Evolutionary conservation across 1,140 invertebrate species (phyloP).

Genomic region (Anthonomus grandis): DNA sequence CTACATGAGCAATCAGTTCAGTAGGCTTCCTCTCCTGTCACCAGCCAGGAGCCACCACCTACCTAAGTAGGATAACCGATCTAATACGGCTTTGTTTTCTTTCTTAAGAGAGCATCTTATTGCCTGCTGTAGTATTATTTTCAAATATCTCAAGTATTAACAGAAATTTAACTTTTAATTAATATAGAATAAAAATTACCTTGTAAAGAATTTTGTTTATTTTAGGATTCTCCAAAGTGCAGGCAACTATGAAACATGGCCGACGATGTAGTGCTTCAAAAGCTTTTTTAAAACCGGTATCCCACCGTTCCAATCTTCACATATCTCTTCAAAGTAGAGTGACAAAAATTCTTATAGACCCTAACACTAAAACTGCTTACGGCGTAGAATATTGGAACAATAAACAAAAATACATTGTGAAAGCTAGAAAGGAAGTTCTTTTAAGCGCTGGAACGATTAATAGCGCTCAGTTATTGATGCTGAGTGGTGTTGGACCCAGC

Average conservation of each 20-base stretch:
- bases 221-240: slow-evolving; percentile 47
- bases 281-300: slow-evolving; percentile 63
- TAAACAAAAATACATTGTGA: slow-evolving; percentile 63
- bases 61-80: too few relatives aligned
- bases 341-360: slow-evolving; percentile 65
- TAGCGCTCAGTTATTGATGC: slow-evolving; percentile 87
- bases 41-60: too few relatives aligned
- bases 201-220: not conserved
- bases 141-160: not conserved
- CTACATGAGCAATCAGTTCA: too few relatives aligned
- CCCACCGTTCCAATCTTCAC: slow-evolving; percentile 64
- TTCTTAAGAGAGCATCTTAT: too few relatives aligned
- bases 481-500: slow-evolving; percentile 84
- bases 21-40: too few relatives aligned
- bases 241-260: slow-evolving; percentile 67
- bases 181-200: too few relatives aligned
- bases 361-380: slow-evolving; percentile 55
- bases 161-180: too few relatives aligned
- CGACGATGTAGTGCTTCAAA: slow-evolving; percentile 67
- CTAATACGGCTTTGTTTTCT: too few relatives aligned
- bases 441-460: slow-evolving; percentile 83
- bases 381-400: slow-evolving; percentile 74
- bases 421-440: slow-evolving; percentile 80
- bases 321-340: slow-evolving; percentile 64
- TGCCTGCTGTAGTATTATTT: not conserved